Evolutionary conservation across 30 jellyfish, hydroid and myxozoan genomes (phyloP).

Genomic region (Sanderia malayensis): DNA sequence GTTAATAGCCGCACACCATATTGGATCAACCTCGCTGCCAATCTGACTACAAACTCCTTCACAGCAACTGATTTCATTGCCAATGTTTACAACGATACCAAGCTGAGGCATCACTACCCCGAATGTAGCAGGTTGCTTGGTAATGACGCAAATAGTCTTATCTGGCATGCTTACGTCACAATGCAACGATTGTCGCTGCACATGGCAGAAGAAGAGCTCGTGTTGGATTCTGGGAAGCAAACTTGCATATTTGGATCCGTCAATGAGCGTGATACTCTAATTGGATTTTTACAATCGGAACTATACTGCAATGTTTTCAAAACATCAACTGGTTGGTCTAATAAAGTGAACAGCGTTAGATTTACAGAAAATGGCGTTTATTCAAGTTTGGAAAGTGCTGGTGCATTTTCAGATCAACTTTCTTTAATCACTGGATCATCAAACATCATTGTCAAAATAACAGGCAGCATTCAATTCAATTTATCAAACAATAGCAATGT

Average conservation of each 20-base stretch:
- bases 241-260: conserved; percentile 38
- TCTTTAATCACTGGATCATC: neutral
- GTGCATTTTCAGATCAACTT: conserved; percentile 21
- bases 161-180: conserved; percentile 24
- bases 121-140: conserved; percentile 29
- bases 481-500: neutral
- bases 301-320: neutral
- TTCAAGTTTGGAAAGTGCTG: conserved; percentile 2
- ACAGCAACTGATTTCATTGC: conserved; percentile 41
- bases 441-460: neutral
- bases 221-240: conserved; percentile 10
- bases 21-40: conserved; percentile 31
- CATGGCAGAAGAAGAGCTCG: conserved; percentile 45
- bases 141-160: neutral
- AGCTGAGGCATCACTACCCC: neutral
- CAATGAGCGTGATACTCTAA: conserved; percentile 8
- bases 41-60: neutral
- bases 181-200: conserved; percentile 20
- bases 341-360: conserved; percentile 23
- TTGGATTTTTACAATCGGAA: conserved; percentile 39
- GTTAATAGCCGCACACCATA: conserved; percentile 49
- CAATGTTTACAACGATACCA: conserved; percentile 22
- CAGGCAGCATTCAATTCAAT: neutral
- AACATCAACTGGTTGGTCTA: conserved; percentile 38
- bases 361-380: neutral